Conservation (phyloP, 1,140 invertebrate genomes). For the Orius insidiosus region DNA sequence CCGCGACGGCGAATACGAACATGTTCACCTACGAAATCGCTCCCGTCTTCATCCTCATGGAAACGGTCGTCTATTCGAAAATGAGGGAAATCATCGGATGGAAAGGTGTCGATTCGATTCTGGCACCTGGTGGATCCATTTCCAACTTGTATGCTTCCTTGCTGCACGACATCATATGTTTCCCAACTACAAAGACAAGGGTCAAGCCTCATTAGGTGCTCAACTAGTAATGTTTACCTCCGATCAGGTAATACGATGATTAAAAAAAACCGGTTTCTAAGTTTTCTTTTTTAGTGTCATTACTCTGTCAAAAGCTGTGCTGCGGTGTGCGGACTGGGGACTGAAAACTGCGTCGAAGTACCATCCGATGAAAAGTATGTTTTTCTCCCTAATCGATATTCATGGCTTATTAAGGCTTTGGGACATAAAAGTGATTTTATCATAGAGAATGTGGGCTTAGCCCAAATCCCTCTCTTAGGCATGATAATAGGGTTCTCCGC, state of each 20-base stretch:
- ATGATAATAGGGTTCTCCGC: no score
- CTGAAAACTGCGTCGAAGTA: constrained; percentile 86
- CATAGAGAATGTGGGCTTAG: no score
- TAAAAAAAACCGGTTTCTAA: background rate
- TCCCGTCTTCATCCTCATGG: constrained; percentile 98
- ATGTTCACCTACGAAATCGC: constrained; percentile 99
- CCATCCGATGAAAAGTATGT: constrained; percentile 59
- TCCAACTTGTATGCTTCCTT: constrained; percentile 92
- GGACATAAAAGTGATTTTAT: no score
- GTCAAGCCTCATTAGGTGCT: constrained; percentile 62
- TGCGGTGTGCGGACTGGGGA: constrained; percentile 83
- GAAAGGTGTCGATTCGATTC: constrained; percentile 80
- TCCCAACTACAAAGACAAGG: constrained; percentile 85
- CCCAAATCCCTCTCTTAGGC: no score
- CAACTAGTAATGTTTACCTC: constrained; percentile 94
- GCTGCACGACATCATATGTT: constrained; percentile 89
- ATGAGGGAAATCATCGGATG: constrained; percentile 87
- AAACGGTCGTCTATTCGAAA: constrained; percentile 79
- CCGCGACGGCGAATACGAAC: constrained; percentile 93
- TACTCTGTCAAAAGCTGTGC: constrained; percentile 96
- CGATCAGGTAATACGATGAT: constrained; percentile 55
- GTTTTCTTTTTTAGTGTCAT: constrained; percentile 60
- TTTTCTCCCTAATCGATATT: background rate
- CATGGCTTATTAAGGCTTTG: no score
- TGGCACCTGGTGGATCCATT: constrained; percentile 91